These are phyloP conservation scores for Phymanthus crucifer DNA, from an alignment of 92 coral and sea anemone genomes.

Conservation along the genomic window DNA sequence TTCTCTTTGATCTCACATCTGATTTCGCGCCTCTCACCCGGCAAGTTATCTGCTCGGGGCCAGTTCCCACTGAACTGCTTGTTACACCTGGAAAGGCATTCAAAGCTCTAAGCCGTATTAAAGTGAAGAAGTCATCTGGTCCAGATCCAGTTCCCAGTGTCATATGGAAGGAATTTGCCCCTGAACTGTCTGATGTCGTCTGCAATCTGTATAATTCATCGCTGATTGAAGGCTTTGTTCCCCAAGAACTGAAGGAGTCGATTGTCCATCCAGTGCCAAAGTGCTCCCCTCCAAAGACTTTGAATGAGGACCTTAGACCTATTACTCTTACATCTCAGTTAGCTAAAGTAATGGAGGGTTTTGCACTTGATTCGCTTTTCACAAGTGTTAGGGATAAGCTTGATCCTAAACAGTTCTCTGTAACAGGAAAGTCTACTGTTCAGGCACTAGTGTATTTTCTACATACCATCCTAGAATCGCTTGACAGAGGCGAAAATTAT, in stretches of 20 bases:
- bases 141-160: not conserved
- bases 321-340: slow-evolving; percentile 32
- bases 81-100: not conserved
- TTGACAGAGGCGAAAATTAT: slow-evolving; percentile 9
- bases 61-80: not conserved
- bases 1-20: not conserved
- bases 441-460: slow-evolving; percentile 16
- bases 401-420: slow-evolving; percentile 44
- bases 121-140: not conserved
- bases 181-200: slow-evolving; percentile 38
- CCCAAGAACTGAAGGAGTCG: slow-evolving; percentile 19
- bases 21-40: not conserved
- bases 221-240: slow-evolving; percentile 32
- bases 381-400: slow-evolving; percentile 12
- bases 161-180: slow-evolving; percentile 15
- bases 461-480: slow-evolving; percentile 5
- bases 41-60: not conserved
- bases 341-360: slow-evolving; percentile 49
- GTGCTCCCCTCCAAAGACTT: slow-evolving; percentile 31
- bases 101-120: not conserved
- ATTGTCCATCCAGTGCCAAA: slow-evolving; percentile 45
- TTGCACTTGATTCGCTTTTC: slow-evolving; percentile 22
- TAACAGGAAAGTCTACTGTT: slow-evolving; percentile 12
- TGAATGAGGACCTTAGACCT: slow-evolving; percentile 42
- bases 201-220: slow-evolving; percentile 28